Conservation (phyloP, 2,797 vertebrate genomes). For the Tokudaia muenninki region DNA sequence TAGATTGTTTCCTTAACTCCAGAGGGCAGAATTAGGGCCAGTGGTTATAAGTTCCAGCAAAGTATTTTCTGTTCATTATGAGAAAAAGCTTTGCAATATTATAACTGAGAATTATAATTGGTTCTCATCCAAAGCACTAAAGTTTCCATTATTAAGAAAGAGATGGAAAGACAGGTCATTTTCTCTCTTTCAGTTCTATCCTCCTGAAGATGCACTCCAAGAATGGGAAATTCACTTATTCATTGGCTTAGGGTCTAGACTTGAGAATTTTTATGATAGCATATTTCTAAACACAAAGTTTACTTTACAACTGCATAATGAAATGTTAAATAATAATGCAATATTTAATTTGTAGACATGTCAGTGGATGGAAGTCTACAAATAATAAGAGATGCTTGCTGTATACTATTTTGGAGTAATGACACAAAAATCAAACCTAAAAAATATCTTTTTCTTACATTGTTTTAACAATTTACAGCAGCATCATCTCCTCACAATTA, state of each 20-base stretch:
- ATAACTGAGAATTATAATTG: conserved; percentile 22
- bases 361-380: neutral
- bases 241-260: neutral
- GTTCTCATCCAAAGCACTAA: conserved; percentile 19
- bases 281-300: neutral
- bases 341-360: neutral
- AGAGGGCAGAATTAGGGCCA: conserved; percentile 57
- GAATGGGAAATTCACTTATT: neutral
- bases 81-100: conserved; percentile 59
- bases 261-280: neutral
- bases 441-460: conserved; percentile 1
- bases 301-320: neutral
- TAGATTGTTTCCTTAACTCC: conserved; percentile 29
- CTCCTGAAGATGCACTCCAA: neutral
- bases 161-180: neutral
- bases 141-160: conserved; percentile 54
- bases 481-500: neutral
- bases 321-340: neutral
- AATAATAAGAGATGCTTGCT: neutral
- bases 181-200: neutral
- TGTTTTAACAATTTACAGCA: conserved; percentile 33
- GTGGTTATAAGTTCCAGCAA: conserved; percentile 44
- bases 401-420: conserved; percentile 26
- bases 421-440: neutral
- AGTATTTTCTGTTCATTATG: conserved; percentile 61